A percentile compares a stretch with the other conserved stretches of the same genome.
Evolutionary conservation across 2,113 vertebrate genomes (phyloP).

Genomic region (Callocephalon fimbriatum): DNA sequence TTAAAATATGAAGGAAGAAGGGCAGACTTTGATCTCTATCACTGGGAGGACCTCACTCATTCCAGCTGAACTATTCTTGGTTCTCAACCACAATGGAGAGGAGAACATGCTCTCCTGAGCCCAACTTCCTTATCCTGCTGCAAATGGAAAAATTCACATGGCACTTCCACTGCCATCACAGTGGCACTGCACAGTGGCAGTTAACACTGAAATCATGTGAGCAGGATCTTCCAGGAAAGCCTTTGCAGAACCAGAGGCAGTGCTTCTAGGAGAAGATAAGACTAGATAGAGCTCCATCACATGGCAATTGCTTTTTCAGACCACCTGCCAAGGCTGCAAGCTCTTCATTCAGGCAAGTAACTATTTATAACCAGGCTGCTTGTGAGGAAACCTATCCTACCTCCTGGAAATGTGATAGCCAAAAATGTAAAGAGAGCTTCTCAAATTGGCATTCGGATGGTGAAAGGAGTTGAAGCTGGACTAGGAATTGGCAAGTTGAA

Average conservation of each 20-base stretch:
- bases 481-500: neutral
- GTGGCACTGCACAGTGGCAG: neutral
- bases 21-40: constrained; percentile 36
- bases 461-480: neutral
- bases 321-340: neutral
- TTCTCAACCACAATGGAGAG: neutral
- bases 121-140: neutral
- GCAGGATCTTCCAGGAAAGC: neutral
- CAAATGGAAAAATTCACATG: neutral
- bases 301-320: neutral
- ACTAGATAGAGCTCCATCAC: neutral
- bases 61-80: neutral
- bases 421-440: neutral
- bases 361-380: neutral
- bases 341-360: neutral
- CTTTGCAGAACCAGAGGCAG: neutral
- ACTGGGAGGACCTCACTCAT: neutral
- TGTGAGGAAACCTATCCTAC: neutral
- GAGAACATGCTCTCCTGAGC: neutral
- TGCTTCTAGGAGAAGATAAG: constrained; percentile 26
- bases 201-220: neutral
- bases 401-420: neutral
- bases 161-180: neutral
- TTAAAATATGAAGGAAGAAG: neutral
- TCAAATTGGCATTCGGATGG: neutral